These are phyloP conservation scores for Gobiocypris rarus DNA, from an alignment of 2,113 vertebrate species.

Conservation along the genomic window DNA sequence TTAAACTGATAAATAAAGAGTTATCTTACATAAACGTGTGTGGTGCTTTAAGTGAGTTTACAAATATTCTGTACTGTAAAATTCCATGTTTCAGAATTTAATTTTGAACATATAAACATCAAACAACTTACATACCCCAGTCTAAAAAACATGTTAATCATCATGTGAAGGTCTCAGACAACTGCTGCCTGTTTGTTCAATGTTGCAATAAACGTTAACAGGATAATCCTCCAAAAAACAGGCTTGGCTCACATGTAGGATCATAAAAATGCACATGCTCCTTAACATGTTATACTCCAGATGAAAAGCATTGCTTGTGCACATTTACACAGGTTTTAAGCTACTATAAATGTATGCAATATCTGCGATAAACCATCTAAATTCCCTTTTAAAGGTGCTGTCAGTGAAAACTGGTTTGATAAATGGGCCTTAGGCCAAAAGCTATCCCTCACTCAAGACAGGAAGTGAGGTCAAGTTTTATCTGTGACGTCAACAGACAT, in stretches of 20 bases:
- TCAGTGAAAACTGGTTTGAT: background rate
- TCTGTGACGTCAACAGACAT: conserved; percentile 37
- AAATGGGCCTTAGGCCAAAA: background rate
- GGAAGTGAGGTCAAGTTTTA: conserved; percentile 43
- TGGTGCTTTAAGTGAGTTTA: conserved; percentile 7
- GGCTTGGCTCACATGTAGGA: background rate
- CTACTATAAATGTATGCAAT: background rate
- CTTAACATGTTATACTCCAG: background rate
- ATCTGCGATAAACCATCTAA: background rate
- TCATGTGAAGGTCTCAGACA: background rate
- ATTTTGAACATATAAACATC: conserved; percentile 22
- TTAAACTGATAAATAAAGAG: background rate
- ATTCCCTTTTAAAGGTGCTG: background rate
- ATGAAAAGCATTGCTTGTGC: background rate
- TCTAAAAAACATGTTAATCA: conserved; percentile 6
- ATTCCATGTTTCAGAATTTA: background rate
- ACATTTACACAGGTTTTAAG: background rate
- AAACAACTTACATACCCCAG: background rate
- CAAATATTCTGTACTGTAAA: background rate
- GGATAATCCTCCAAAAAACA: background rate
- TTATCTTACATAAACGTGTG: background rate
- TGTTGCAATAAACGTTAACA: background rate
- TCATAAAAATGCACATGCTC: conserved; percentile 10
- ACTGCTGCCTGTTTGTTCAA: background rate
- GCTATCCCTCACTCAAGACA: conserved; percentile 14